Base-by-base conservation (phyloP, 2,113 vertebrate species). In the Shinisaurus crocodilurus region DNA sequence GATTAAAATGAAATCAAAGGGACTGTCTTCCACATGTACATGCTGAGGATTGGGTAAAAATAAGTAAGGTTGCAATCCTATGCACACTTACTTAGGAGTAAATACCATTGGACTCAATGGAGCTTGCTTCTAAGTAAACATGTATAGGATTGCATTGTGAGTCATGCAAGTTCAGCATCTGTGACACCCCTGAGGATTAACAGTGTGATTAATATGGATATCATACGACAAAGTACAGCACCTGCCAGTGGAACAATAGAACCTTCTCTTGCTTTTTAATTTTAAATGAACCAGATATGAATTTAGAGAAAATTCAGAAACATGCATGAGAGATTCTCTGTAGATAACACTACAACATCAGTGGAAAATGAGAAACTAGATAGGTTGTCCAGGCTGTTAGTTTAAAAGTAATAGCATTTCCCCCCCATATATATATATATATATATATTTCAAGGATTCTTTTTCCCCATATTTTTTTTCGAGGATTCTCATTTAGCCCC, bases 391-490 rank as follows among this genome's bases (percentile, higher is more conserved):
- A 88, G 92, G 63, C 72, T 89, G 43, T 80, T 87, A 89, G 90
- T 57, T 29, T 34, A 20, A 10, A 69, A 1, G 0, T 81, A 88
- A 50, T 84, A 27, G 67, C 0, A 5, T 72, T 74, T 40, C 77
- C 80, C 80, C 76, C 34, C 7, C 82, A 90, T 92, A 34, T 88
- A 16, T 60, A 13, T 54, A 54, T 90, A 90, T 92, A 34, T 88
- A 16, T 60, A 13, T 54, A 54, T 90, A 93, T 88, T 63, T 79
- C 81, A 95, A 83, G 16, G 13, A 60, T 12, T 60, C 34, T 40
- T 74, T 82, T 45, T 79, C 81, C 80, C 76, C 37, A 34, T 88
- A 54, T 54, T 63, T 81, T 90, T 94, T 88, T 65, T 75, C 83
- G 94, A 85, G 40, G 12, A 29, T 16, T 40, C 34, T 40, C 70